Conservation (phyloP, 2,888 invertebrate species). For the Yponomeuta plumbellus region DNA sequence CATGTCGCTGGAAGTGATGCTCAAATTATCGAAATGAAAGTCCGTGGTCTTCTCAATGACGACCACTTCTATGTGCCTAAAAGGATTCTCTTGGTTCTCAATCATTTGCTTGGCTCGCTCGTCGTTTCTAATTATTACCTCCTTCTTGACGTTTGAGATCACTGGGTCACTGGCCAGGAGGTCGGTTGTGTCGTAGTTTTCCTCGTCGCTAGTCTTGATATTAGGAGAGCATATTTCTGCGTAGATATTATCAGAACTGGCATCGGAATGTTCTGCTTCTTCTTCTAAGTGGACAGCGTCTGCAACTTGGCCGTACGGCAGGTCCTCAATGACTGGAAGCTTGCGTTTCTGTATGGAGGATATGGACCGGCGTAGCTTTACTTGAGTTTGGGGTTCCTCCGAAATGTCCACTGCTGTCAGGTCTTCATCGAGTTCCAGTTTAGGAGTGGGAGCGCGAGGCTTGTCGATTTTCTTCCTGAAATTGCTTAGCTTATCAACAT, state of each 20-base stretch:
- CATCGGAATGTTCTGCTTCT: conserved; percentile 62
- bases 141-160: conserved; percentile 70
- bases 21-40: conserved; percentile 65
- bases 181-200: conserved; percentile 62
- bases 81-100: conserved; percentile 65
- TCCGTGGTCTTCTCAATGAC: conserved; percentile 72
- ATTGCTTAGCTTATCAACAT: conserved; percentile 56
- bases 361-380: conserved; percentile 72
- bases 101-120: conserved; percentile 66
- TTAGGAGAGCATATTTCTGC: conserved; percentile 80
- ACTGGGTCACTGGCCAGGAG: conserved; percentile 66
- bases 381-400: conserved; percentile 58
- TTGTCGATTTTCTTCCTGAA: conserved; percentile 71
- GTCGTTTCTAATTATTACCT: conserved; percentile 65
- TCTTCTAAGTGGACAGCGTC: conserved; percentile 76
- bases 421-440: conserved; percentile 62
- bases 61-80: conserved; percentile 72
- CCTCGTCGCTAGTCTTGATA: conserved; percentile 56
- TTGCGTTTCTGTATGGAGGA: conserved; percentile 73
- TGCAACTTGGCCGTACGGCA: conserved; percentile 83
- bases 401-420: conserved; percentile 56
- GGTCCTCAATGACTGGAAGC: conserved; percentile 77
- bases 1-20: conserved; percentile 60
- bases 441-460: conserved; percentile 67
- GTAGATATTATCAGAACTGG: conserved; percentile 80